Conservation (phyloP, 2,113 vertebrate genomes). For the Grallaria varia region DNA sequence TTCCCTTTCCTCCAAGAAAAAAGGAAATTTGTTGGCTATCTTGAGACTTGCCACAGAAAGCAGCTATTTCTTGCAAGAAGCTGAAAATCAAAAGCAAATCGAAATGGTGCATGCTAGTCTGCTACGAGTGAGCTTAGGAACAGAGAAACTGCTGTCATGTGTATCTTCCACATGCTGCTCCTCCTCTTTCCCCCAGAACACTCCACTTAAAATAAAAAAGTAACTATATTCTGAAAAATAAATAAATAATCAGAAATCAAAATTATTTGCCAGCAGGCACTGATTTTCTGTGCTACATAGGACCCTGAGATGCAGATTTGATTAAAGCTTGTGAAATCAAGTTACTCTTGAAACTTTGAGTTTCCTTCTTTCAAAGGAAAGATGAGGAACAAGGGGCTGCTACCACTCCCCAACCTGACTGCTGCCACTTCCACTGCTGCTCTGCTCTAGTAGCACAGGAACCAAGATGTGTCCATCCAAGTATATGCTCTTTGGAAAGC, state of each 20-base stretch:
- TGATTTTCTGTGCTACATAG: background rate
- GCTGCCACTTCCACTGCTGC: background rate
- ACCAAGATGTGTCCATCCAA: background rate
- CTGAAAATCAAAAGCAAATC: background rate
- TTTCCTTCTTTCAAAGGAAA: background rate
- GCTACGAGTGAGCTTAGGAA: background rate
- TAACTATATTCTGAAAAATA: background rate
- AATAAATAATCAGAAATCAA: background rate
- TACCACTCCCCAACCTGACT: background rate
- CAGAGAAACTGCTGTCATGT: background rate
- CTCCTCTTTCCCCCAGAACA: background rate
- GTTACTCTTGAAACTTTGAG: background rate
- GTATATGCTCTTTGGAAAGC: background rate
- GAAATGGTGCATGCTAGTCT: background rate
- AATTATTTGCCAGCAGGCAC: background rate
- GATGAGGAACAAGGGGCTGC: background rate
- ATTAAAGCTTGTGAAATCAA: background rate
- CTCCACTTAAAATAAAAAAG: background rate
- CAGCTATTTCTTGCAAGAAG: background rate
- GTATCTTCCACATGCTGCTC: background rate
- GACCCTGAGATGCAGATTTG: background rate
- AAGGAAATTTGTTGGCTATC: background rate
- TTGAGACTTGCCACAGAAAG: background rate
- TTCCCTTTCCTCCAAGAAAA: background rate
- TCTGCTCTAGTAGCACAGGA: background rate